Conservation (phyloP, 2,113 vertebrate genomes). For the Python bivittatus region DNA sequence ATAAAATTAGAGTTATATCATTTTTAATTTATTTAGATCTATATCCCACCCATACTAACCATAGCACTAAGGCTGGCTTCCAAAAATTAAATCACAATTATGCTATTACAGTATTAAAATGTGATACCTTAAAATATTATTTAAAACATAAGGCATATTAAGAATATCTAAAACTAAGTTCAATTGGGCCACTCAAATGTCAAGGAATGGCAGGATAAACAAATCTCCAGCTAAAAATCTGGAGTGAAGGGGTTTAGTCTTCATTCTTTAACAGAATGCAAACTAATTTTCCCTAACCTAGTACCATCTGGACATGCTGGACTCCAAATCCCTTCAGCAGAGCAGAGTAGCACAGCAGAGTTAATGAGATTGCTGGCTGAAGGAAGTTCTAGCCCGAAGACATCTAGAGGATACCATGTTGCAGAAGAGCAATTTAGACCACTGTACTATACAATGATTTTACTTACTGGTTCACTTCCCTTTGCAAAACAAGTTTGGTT, state of each 20-base stretch:
- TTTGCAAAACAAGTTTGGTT: constrained; percentile 53
- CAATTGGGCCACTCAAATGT: neutral
- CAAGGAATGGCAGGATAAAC: neutral
- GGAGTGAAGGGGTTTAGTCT: neutral
- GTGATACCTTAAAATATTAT: neutral
- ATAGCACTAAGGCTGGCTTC: neutral
- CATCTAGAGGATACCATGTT: neutral
- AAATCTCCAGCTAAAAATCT: neutral
- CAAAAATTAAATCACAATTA: neutral
- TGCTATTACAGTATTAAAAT: neutral
- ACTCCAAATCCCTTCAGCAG: neutral
- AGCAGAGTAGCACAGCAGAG: neutral
- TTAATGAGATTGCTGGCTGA: neutral
- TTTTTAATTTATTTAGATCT: neutral
- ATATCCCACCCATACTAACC: neutral
- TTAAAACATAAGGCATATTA: neutral
- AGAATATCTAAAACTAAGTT: neutral
- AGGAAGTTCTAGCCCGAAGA: neutral
- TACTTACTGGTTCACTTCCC: constrained; percentile 80
- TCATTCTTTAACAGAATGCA: neutral
- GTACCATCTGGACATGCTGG: neutral
- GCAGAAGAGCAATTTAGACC: neutral
- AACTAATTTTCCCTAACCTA: neutral
- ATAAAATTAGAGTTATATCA: neutral
- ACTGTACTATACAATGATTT: neutral